Percentiles rank a stretch among this genome's conserved stretches.
Evolutionary conservation across 1,140 invertebrate genomes (phyloP).

Genomic region (Panonychus citri): DNA sequence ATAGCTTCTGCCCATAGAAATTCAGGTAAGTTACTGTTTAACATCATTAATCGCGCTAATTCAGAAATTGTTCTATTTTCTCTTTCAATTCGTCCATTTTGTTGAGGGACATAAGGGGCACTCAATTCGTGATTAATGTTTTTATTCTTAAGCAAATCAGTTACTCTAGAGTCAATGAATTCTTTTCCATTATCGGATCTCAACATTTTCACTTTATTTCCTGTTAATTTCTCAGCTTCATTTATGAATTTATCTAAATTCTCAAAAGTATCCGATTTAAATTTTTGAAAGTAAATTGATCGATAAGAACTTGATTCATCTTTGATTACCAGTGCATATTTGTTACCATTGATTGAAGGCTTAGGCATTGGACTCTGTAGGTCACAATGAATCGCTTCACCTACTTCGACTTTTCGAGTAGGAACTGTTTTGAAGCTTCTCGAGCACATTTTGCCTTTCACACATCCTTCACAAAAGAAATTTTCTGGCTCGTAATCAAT

Average conservation of each 20-base stretch:
- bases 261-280: not conserved
- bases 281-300: not conserved
- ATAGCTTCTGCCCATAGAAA: slow-evolving; percentile 8
- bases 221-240: not conserved
- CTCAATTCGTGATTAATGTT: slow-evolving; percentile 3
- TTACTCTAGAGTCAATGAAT: not conserved
- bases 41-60: slow-evolving; percentile 6
- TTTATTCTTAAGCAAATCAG: not conserved
- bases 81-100: slow-evolving; percentile 3
- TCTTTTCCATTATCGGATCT: slow-evolving; percentile 1
- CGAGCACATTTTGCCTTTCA: too few relatives aligned
- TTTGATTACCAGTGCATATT: not conserved
- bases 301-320: not conserved
- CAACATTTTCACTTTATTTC: not conserved
- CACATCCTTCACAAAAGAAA: too few relatives aligned
- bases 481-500: too few relatives aligned
- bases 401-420: too few relatives aligned
- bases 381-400: not conserved
- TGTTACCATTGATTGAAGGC: not conserved
- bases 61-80: slow-evolving; percentile 5
- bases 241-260: not conserved
- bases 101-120: not conserved
- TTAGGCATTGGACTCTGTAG: not conserved
- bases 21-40: not conserved
- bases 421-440: too few relatives aligned